These are phyloP conservation scores for Micropoecilia bifurca DNA, from an alignment of 2,797 vertebrate genomes.

Conservation along the genomic window DNA sequence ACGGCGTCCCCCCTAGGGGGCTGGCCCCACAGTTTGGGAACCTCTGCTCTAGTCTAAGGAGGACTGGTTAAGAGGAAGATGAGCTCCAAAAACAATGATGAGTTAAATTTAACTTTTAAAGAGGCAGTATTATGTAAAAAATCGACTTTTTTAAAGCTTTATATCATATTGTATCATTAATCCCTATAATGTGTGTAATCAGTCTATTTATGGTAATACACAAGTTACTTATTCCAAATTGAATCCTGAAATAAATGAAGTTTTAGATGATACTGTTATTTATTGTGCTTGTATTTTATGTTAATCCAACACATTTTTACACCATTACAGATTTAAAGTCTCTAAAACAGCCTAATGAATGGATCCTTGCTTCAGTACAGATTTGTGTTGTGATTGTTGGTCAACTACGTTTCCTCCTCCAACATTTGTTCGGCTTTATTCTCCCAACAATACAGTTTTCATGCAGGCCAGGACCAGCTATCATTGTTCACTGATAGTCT, in stretches of 20 bases:
- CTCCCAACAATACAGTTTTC: slow-evolving; percentile 18
- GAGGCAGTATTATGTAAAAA: no score
- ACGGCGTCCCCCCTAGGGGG: no score
- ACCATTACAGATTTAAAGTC: background rate
- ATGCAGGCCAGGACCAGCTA: slow-evolving; percentile 21
- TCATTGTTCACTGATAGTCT: slow-evolving; percentile 40
- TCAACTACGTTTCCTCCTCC: slow-evolving; percentile 11
- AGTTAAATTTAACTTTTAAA: no score
- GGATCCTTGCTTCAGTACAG: slow-evolving; percentile 23
- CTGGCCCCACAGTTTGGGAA: no score
- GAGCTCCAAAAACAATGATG: no score
- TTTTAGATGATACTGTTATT: background rate
- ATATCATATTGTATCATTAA: background rate
- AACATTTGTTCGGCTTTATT: slow-evolving; percentile 15
- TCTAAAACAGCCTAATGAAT: slow-evolving; percentile 24
- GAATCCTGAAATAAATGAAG: background rate
- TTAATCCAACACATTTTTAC: background rate
- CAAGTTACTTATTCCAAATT: background rate
- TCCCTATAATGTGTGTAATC: background rate
- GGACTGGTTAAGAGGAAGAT: background rate
- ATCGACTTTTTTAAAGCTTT: background rate
- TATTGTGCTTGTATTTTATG: background rate
- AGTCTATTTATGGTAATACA: background rate
- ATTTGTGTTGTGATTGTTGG: slow-evolving; percentile 27
- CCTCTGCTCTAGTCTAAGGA: background rate